These are phyloP conservation scores for Heliconius eleuchia DNA, from an alignment of 1,140 invertebrate genomes.

Conservation along the genomic window DNA sequence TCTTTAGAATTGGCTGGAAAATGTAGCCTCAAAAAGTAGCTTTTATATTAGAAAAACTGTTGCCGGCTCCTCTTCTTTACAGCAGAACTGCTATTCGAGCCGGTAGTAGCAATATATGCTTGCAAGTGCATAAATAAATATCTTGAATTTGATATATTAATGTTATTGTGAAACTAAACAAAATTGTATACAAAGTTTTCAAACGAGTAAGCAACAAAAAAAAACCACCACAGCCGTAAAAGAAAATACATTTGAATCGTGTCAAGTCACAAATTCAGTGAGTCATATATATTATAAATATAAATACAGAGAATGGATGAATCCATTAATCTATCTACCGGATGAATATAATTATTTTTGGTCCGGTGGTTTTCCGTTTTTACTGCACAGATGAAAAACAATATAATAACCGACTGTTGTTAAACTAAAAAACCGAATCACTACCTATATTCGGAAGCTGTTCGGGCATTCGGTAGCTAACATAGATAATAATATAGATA, in stretches of 20 bases:
- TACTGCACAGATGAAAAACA: background rate
- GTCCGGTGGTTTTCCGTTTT: background rate
- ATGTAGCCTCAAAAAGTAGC: too few species aligned
- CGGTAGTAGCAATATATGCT: too few species aligned
- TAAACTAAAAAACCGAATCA: background rate
- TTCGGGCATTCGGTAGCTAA: background rate
- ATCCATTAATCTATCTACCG: background rate
- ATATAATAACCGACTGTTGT: background rate
- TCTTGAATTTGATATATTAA: too few species aligned
- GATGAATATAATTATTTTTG: constrained; percentile 5
- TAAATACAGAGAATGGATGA: background rate
- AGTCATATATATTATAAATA: background rate
- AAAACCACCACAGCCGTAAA: too few species aligned
- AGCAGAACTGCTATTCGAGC: too few species aligned
- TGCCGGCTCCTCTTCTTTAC: too few species aligned
- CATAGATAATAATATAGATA: background rate
- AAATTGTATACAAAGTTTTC: too few species aligned
- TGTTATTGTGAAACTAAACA: too few species aligned
- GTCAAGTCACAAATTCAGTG: background rate
- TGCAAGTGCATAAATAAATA: too few species aligned
- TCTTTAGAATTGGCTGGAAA: too few species aligned
- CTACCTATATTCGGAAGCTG: background rate
- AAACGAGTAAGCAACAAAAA: too few species aligned
- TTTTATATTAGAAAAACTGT: too few species aligned
- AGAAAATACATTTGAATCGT: background rate